Conservation (phyloP, 2,888 invertebrate species). For the Cartodere bifasciata region DNA sequence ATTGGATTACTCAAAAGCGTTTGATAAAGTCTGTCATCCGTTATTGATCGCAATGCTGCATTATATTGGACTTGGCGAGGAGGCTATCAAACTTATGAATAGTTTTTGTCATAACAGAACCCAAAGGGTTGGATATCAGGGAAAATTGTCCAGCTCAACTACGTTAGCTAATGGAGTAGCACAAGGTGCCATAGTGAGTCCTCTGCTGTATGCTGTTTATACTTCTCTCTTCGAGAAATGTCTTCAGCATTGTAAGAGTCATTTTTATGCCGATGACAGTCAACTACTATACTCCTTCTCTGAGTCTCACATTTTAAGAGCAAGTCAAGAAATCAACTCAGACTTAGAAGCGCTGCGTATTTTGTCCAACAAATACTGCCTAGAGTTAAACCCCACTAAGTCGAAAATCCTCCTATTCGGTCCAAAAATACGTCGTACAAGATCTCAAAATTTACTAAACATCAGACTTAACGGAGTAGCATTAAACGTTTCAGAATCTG, state of each 20-base stretch:
- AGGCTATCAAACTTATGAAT: neutral
- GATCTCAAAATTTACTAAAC: too few species aligned
- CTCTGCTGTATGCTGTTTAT: neutral
- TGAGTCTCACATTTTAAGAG: neutral
- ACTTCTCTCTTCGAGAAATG: neutral
- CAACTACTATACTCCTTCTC: neutral
- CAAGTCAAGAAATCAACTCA: neutral
- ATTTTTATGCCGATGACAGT: constrained; percentile 1
- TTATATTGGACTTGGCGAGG: neutral
- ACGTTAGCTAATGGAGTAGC: neutral
- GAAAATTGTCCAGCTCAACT: neutral
- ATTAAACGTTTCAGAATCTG: too few species aligned
- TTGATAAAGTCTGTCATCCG: constrained; percentile 1
- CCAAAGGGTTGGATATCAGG: neutral
- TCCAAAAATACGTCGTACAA: too few species aligned
- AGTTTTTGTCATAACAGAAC: neutral
- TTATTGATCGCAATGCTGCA: neutral
- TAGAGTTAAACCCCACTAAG: too few species aligned
- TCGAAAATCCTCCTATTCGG: too few species aligned
- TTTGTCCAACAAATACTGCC: too few species aligned
- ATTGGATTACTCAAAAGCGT: constrained; percentile 1
- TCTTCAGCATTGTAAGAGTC: neutral
- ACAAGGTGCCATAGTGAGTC: neutral
- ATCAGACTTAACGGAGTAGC: too few species aligned
- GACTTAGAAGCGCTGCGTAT: too few species aligned